Base-by-base conservation (phyloP, 2,888 invertebrate genomes). In the Exocentrus adspersus region DNA sequence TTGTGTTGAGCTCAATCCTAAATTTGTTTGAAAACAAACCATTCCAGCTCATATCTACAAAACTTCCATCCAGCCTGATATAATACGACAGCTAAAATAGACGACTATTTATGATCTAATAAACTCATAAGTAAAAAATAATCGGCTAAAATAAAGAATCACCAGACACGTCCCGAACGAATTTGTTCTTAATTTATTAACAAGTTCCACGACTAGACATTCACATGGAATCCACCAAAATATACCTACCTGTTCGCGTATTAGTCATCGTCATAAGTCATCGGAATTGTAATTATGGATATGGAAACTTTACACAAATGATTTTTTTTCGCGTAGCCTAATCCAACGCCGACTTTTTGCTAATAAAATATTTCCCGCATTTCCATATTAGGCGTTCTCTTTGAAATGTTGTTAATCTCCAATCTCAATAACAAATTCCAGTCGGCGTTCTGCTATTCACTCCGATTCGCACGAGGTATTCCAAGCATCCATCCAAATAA, bases 381-480 rank as follows among this genome's bases (percentile, higher is more conserved):
- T 50, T 6, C 50, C 50, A 16, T 50, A 50, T 50, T 50, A 28
- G 50, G 50, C 16, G 30, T 14, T 14, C 16, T 19, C 46, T 37
- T 37, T 20, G 21, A 21, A 21, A 46, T 24, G 37, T 50, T 30
- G 5, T 24, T 50, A 50, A 50, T 20, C 30, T 28, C 1, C n/a
- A 6, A n/a, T 43, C 50, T 16, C 50, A 30, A 50, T 19, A 50
- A 50, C 50, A 30, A 50, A 50, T 50, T 50, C 32, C 50, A 1
- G 12, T 7, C 28, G n/a, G 24, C 30, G 7, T 30, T 7, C 50
- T 24, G 24, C 20, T 37, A 12, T 37, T 37, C n/a, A 37, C 28
- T 50, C 5, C 7, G n/a, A 50, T 50, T 50, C 50, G 28, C 14
- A 16, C 16, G 50, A 50, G 50, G 9, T 50, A 17, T 50, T 50